Evolutionary conservation across 2,797 vertebrate species (phyloP).

Genomic region (Garrulus glandarius): DNA sequence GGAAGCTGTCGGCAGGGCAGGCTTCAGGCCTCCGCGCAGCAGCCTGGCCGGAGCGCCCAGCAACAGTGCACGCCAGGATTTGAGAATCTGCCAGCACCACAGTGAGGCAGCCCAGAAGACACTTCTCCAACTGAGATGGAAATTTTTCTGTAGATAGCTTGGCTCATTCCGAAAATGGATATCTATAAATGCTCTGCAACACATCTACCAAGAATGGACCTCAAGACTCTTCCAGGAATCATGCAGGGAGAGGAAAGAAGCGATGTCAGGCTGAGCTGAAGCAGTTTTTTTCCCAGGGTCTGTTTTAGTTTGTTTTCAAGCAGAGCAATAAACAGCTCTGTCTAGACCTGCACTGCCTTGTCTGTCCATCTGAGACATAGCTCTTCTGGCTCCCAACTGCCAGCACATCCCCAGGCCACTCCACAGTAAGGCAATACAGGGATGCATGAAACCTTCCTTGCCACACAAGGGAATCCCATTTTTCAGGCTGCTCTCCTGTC

Average conservation of each 20-base stretch:
- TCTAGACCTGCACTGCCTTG: neutral
- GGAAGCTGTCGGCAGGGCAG: neutral
- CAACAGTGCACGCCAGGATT: accelerated
- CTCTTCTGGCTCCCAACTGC: neutral
- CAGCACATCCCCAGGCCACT: slow-evolving; percentile 16
- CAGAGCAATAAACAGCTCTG: slow-evolving; percentile 1
- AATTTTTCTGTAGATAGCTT: neutral
- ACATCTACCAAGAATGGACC: neutral
- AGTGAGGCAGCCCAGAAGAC: neutral
- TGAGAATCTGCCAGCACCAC: neutral
- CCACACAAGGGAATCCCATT: slow-evolving; percentile 58
- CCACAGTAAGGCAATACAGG: neutral
- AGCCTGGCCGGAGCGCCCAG: neutral
- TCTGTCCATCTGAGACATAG: neutral
- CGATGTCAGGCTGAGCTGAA: neutral
- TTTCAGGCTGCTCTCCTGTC: slow-evolving; percentile 50
- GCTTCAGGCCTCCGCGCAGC: neutral
- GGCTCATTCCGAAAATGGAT: neutral
- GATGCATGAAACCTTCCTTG: slow-evolving; percentile 13
- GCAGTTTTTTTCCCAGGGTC: neutral
- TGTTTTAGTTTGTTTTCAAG: slow-evolving; percentile 2
- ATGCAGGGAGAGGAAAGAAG: neutral
- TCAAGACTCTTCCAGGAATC: slow-evolving; percentile 13
- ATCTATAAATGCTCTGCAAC: slow-evolving; percentile 4
- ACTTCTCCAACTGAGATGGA: neutral